Conservation (phyloP, 23 tunicate genomes). For the Trididemnum nubilum region DNA sequence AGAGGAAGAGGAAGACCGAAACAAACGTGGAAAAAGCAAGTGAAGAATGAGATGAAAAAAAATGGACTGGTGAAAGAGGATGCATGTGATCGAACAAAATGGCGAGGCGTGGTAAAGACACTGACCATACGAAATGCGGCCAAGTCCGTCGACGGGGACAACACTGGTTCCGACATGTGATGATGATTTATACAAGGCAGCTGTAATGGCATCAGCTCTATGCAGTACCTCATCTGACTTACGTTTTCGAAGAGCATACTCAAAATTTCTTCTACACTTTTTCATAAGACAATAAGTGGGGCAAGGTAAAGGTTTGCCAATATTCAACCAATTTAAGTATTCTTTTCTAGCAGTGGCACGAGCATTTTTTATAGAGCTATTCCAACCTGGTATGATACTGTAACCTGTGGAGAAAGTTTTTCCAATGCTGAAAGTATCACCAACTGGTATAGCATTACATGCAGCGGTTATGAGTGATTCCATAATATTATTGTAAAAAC, state of each 20-base stretch:
- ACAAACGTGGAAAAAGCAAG: too few relatives aligned
- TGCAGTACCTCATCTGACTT: neutral
- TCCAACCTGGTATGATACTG: neutral
- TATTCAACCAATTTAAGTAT: neutral
- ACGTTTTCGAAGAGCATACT: neutral
- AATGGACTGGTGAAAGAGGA: too few relatives aligned
- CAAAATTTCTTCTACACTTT: neutral
- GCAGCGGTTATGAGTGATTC: neutral
- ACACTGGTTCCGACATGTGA: too few relatives aligned
- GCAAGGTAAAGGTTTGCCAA: neutral
- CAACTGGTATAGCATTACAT: neutral
- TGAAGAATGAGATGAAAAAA: too few relatives aligned
- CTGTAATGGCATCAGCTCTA: neutral
- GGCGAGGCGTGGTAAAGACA: too few relatives aligned
- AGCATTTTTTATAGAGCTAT: neutral
- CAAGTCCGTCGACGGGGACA: too few relatives aligned
- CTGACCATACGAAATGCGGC: too few relatives aligned
- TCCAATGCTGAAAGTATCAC: neutral
- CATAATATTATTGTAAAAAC: too few relatives aligned
- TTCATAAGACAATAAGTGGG: neutral
- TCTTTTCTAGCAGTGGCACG: neutral
- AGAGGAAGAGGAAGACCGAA: too few relatives aligned
- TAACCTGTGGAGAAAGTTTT: neutral
- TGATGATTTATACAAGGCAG: neutral
- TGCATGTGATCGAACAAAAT: too few relatives aligned